Conservation (phyloP, 2,113 vertebrate genomes). For the human region DNA sequence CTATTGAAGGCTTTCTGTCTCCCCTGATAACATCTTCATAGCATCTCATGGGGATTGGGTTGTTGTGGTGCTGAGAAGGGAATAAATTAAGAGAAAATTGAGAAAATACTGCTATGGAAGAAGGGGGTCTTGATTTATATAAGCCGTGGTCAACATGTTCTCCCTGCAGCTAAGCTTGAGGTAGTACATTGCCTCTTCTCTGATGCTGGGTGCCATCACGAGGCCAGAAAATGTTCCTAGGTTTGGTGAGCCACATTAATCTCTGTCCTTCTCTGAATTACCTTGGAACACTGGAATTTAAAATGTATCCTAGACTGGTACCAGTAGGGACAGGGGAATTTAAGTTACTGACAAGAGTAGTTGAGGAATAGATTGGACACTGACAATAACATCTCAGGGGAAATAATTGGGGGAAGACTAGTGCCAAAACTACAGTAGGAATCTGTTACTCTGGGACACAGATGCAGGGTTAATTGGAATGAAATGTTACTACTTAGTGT, state of each 20-base stretch:
- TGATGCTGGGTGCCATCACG: not conserved
- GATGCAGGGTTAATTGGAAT: not conserved
- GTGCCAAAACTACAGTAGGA: not conserved
- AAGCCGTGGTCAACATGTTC: not conserved
- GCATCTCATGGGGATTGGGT: not conserved
- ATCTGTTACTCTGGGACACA: not conserved
- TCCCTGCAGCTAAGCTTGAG: not conserved
- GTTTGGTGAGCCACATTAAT: not conserved
- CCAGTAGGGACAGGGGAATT: not conserved
- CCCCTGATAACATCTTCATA: not conserved
- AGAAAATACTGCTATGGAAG: not conserved
- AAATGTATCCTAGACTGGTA: not conserved
- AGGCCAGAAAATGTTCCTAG: not conserved
- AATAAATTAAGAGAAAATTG: not conserved
- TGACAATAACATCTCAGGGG: not conserved
- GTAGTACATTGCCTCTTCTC: not conserved
- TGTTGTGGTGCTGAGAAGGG: not conserved
- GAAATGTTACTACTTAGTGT: not conserved
- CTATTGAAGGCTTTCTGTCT: not conserved
- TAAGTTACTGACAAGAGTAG: not conserved
- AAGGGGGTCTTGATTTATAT: not conserved
- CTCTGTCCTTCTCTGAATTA: not conserved
- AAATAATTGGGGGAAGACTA: not conserved
- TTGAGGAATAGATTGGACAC: not conserved
- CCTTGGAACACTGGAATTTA: not conserved